Evolutionary conservation across 23 tunicate genomes (phyloP).

Genomic region (Trididemnum miniatum): DNA sequence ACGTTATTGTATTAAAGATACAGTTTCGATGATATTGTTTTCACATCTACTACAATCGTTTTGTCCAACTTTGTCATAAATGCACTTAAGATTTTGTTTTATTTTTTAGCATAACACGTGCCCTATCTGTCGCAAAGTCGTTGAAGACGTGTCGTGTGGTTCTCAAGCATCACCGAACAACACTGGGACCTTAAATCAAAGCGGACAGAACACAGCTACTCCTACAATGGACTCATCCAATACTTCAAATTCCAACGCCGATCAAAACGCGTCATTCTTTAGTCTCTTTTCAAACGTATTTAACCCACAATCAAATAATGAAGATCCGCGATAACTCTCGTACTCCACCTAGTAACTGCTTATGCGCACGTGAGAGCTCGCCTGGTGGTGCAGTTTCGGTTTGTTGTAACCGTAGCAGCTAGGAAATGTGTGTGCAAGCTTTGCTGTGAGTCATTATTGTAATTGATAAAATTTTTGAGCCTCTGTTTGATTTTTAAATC

Average conservation of each 20-base stretch:
- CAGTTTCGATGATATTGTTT: not conserved
- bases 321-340: not conserved
- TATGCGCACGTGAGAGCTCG: not conserved
- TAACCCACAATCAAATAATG: not conserved
- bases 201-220: not conserved
- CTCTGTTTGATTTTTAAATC: too few species aligned
- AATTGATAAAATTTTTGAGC: too few species aligned
- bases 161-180: not conserved
- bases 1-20: not conserved
- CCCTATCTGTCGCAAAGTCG: constrained; percentile 70
- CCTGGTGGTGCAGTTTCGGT: not conserved
- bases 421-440: too few species aligned
- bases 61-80: not conserved
- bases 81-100: not conserved
- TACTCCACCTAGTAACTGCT: not conserved
- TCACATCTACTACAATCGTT: not conserved
- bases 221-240: not conserved
- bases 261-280: not conserved
- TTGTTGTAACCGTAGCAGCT: too few species aligned
- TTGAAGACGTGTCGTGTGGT: constrained; percentile 26
- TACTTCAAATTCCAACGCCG: not conserved
- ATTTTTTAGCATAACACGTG: constrained; percentile 71
- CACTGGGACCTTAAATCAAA: not conserved
- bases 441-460: too few species aligned
- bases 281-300: constrained; percentile 5